Evolutionary conservation across 92 coral and sea anemone species (phyloP), one percentile per base, ranked within the genome.

Genomic region (Epizoanthus scotinus): DNA sequence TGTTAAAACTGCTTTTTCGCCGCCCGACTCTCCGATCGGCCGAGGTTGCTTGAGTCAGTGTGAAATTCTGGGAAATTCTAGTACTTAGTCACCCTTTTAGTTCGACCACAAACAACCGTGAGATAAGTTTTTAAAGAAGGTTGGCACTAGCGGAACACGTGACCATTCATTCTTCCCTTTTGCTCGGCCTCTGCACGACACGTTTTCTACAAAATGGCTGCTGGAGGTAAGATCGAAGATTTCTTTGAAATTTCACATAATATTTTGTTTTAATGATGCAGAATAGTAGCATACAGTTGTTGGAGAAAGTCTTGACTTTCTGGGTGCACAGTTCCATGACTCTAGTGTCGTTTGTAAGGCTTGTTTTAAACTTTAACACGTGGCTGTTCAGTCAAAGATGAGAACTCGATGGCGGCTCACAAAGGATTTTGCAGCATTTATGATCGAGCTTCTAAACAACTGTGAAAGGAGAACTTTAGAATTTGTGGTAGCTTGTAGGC

Each of bases 191-290:
- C 81, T 85, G 87, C 90, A 78, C 90, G 94, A 90, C 98, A 95
- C 98, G 98, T 95, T 95, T 89, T 90, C 88, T 87, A 83, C 93
- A 95, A 95, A 86, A 95, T 95, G 99, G 99, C 98, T 79, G 90
- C 99, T 89, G 92, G 99, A 91, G 99, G 99, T 95, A 81, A 65
- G 89, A 73, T 54, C 56, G 29, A 18, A 2, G 61, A 52, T 73
- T 22, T 57, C 27, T 73, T 73, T 57, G 3, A 56, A 29, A 73
- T 73, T 73, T 73, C 66, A 31, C 25, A 9, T 7, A 8, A 73
- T 31, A n/a, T 9, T 27, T 1, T 73, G 27, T 21, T 18, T 38
- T 5, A 29, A 34, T 73, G 19, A 2, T 73, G 19, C 50, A 22
- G 13, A 8, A 2, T 56, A 28, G 15, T 55, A 73, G 22, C 2